These are phyloP conservation scores for Pseudomyrmex flavicornis DNA, from an alignment of 1,140 invertebrate genomes.

Conservation along the genomic window DNA sequence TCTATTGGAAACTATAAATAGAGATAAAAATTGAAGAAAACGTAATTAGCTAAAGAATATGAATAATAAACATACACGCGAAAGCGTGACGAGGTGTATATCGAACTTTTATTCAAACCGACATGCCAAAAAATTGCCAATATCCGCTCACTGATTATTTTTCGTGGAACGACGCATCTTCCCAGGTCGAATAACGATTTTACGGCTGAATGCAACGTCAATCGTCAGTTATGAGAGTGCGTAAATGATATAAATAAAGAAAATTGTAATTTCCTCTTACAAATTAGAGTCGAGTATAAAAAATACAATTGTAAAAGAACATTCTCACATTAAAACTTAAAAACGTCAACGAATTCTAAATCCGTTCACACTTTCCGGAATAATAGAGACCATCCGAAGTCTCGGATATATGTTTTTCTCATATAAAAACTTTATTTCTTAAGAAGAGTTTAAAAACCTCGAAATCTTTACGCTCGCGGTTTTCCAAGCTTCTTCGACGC, in stretches of 20 bases:
- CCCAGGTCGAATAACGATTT: slow-evolving; percentile 75
- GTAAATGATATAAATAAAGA: not conserved
- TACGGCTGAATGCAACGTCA: slow-evolving; percentile 70
- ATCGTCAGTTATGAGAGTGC: slow-evolving; percentile 28
- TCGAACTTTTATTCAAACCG: slow-evolving; percentile 68
- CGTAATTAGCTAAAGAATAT: not conserved
- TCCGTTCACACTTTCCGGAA: not conserved
- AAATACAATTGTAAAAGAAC: not conserved
- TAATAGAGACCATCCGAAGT: slow-evolving; percentile 20
- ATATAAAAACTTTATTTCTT: not conserved
- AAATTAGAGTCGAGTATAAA: not conserved
- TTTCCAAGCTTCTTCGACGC: slow-evolving; percentile 12
- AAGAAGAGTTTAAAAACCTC: not conserved
- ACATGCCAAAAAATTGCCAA: slow-evolving; percentile 77
- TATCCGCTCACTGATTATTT: slow-evolving; percentile 82
- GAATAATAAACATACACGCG: slow-evolving; percentile 2
- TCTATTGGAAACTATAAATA: not conserved
- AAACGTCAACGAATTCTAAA: not conserved
- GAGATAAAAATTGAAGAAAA: not conserved
- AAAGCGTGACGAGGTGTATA: slow-evolving; percentile 26
- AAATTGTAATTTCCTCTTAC: slow-evolving; percentile 32
- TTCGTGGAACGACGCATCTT: slow-evolving; percentile 74
- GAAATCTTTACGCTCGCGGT: slow-evolving; percentile 15
- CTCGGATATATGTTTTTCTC: slow-evolving; percentile 1
- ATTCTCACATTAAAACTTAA: no score